phyloP scores from a whole-genome alignment of 1,140 invertebrate species.

The Orchestia grillus region DNA sequence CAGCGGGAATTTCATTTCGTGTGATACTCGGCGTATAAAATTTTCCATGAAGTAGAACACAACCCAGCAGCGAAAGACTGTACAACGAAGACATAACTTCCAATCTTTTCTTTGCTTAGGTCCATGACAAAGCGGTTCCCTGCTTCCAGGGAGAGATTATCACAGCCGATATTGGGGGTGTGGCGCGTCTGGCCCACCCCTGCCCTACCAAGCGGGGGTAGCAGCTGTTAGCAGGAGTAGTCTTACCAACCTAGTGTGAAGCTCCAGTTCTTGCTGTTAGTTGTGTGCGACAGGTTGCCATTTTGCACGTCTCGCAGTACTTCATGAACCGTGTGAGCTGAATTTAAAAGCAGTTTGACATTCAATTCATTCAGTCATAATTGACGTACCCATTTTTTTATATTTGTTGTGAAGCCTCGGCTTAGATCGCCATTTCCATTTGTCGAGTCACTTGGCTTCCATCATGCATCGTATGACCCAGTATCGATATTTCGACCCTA shows the following conservation, averaged over 20 bases:
- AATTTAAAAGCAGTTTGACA: background rate
- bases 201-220: background rate
- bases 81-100: background rate
- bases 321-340: background rate
- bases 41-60: background rate
- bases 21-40: background rate
- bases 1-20: background rate
- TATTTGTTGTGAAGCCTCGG: background rate
- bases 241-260: background rate
- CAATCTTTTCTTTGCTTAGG: background rate
- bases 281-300: background rate
- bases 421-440: background rate
- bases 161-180: background rate
- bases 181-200: background rate
- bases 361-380: background rate
- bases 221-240: background rate
- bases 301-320: background rate
- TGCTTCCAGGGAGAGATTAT: background rate
- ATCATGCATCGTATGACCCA: conserved; percentile 7
- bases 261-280: background rate
- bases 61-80: background rate
- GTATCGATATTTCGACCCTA: conserved; percentile 7
- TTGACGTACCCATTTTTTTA: background rate
- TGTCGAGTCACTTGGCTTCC: background rate
- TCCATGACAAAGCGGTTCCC: background rate